Conservation (phyloP, 2,113 vertebrate species). For the Muntiacus reevesi region DNA sequence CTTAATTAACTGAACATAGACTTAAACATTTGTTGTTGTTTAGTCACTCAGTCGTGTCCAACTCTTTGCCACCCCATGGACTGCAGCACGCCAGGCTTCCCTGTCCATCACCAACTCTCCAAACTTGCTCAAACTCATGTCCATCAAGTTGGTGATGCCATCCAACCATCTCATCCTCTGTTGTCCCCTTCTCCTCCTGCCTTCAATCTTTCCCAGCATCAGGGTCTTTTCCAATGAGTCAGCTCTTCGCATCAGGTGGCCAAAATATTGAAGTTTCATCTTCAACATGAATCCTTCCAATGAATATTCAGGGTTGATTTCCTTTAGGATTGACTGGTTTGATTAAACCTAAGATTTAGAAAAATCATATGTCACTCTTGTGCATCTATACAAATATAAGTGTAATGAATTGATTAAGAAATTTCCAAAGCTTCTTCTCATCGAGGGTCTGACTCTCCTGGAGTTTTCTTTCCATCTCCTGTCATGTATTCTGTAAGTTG, state of each 20-base stretch:
- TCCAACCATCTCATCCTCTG: not conserved
- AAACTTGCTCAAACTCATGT: not conserved
- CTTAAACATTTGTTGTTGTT: not conserved
- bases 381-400: not conserved
- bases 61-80: not conserved
- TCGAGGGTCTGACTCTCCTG: not conserved
- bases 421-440: not conserved
- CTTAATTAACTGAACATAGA: too few relatives aligned
- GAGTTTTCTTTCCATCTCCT: not conserved
- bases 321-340: not conserved
- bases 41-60: accelerated
- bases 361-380: not conserved
- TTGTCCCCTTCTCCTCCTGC: not conserved
- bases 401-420: not conserved
- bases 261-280: not conserved
- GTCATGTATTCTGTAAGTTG: not conserved
- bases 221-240: not conserved
- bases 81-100: not conserved
- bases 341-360: not conserved
- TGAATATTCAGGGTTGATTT: not conserved
- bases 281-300: not conserved
- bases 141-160: not conserved
- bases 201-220: not conserved
- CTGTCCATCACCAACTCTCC: not conserved
- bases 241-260: not conserved